These are phyloP conservation scores for Platycheirus albimanus DNA, from an alignment of 2,888 invertebrate species.

Conservation along the genomic window DNA sequence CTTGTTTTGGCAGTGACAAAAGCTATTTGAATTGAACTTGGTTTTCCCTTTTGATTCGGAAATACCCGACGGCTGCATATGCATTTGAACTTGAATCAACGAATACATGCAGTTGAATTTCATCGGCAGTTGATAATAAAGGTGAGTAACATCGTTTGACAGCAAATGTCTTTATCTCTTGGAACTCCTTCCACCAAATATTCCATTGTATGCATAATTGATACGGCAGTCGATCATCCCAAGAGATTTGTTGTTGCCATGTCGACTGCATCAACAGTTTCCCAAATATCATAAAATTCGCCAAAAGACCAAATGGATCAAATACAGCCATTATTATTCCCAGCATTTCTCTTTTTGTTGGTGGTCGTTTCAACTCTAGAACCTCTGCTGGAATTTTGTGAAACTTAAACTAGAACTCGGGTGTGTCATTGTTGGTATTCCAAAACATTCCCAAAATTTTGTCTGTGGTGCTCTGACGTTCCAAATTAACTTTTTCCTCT, in stretches of 20 bases:
- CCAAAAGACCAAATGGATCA: constrained; percentile 75
- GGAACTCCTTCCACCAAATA: not conserved
- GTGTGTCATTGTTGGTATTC: too few species aligned
- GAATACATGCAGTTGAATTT: not conserved
- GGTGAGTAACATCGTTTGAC: constrained; percentile 6
- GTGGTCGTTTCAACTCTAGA: constrained; percentile 23
- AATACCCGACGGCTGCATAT: not conserved
- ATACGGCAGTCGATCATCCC: constrained; percentile 8
- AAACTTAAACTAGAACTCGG: constrained; percentile 54
- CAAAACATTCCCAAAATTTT: too few species aligned
- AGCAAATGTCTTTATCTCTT: constrained; percentile 1
- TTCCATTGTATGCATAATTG: not conserved
- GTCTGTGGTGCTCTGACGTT: too few species aligned
- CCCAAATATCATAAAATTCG: constrained; percentile 67
- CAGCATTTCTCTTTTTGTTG: constrained; percentile 74
- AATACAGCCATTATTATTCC: constrained; percentile 75
- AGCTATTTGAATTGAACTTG: constrained; percentile 46
- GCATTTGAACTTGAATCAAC: not conserved
- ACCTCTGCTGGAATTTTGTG: constrained; percentile 29
- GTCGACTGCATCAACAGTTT: constrained; percentile 39
- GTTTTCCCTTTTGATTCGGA: constrained; percentile 25
- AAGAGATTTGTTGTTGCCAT: constrained; percentile 32
- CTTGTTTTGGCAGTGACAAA: constrained; percentile 52
- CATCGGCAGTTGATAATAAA: not conserved
- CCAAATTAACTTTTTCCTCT: too few species aligned